phyloP scores from a whole-genome alignment of 2,888 invertebrate species.

The Flexamia atlantica region DNA sequence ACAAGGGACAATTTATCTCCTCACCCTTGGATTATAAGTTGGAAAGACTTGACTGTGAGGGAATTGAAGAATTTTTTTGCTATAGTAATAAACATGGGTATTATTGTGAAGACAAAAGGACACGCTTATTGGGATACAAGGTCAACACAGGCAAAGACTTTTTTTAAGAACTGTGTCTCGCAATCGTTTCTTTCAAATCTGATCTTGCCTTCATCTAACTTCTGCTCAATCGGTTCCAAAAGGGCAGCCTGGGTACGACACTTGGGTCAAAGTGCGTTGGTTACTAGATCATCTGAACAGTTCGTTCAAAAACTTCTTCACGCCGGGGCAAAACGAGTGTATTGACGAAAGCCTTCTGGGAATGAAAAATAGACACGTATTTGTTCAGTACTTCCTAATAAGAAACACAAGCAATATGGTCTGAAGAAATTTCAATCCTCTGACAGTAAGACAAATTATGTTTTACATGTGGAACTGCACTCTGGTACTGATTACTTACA shows the following conservation, averaged over 20 bases:
- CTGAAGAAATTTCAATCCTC: slow-evolving; percentile 47
- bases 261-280: slow-evolving; percentile 35
- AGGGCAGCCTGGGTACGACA: slow-evolving; percentile 38
- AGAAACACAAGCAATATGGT: slow-evolving; percentile 15
- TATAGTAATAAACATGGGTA: slow-evolving; percentile 35
- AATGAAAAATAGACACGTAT: slow-evolving; percentile 47
- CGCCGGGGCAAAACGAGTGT: background rate
- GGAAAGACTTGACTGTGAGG: background rate
- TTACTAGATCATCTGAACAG: slow-evolving; percentile 38
- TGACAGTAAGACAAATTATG: slow-evolving; percentile 41
- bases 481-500: background rate
- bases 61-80: slow-evolving; percentile 20
- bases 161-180: slow-evolving; percentile 20
- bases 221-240: background rate
- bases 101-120: background rate
- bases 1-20: too few relatives aligned
- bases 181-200: background rate
- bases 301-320: slow-evolving; percentile 26
- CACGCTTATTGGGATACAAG: slow-evolving; percentile 15
- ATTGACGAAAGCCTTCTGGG: slow-evolving; percentile 35
- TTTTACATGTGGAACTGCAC: slow-evolving; percentile 30
- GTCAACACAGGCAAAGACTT: background rate
- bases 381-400: background rate
- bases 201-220: slow-evolving; percentile 33
- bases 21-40: background rate